These are phyloP conservation scores for Momotus momota DNA, from an alignment of 2,797 vertebrate species.

Conservation along the genomic window DNA sequence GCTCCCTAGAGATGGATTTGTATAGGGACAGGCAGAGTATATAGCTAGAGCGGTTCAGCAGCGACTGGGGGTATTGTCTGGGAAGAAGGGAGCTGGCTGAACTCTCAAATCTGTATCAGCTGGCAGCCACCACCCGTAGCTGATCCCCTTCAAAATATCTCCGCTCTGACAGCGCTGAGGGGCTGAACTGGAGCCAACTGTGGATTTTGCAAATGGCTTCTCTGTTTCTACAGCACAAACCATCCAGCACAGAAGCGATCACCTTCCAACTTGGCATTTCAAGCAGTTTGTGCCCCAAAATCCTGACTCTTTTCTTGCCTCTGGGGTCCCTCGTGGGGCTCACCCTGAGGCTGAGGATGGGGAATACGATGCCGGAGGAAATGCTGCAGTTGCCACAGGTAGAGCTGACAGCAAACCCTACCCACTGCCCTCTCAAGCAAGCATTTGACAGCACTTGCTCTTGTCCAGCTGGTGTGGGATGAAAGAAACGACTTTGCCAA, in stretches of 20 bases:
- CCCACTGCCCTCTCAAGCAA: background rate
- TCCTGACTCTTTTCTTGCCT: background rate
- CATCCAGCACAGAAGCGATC: background rate
- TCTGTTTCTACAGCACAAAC: background rate
- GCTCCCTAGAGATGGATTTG: background rate
- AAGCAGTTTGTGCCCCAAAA: background rate
- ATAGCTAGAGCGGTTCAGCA: background rate
- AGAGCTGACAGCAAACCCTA: background rate
- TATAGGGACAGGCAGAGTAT: background rate
- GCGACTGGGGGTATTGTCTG: background rate
- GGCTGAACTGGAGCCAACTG: background rate
- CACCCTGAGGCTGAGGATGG: background rate
- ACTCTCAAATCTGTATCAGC: background rate
- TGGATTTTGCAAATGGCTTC: background rate
- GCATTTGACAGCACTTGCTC: background rate
- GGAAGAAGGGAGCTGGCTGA: background rate
- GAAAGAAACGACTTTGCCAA: background rate
- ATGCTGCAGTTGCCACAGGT: background rate
- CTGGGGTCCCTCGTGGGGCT: background rate
- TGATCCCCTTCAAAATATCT: background rate
- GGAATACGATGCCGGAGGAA: background rate
- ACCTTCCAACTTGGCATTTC: background rate
- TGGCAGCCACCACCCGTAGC: background rate
- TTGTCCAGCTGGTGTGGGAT: background rate
- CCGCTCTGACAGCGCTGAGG: background rate